phyloP scores from a whole-genome alignment of 2,888 invertebrate species.

The Trimorus sp. region DNA sequence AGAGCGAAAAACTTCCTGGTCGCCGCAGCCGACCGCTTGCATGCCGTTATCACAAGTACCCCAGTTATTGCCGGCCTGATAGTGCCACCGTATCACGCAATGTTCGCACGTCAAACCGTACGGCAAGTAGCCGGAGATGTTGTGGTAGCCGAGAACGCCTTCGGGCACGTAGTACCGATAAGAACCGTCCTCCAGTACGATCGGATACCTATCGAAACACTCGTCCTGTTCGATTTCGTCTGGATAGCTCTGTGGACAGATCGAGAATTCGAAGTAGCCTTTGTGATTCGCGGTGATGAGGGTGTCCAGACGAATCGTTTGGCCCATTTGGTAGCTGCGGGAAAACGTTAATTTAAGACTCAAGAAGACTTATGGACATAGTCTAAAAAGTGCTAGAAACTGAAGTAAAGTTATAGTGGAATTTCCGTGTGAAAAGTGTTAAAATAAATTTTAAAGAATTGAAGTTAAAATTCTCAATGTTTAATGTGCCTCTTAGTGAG shows the following conservation, averaged over 20 bases:
- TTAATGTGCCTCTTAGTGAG: no score
- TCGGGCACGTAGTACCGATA: slow-evolving; percentile 70
- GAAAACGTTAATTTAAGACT: background rate
- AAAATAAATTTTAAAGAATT: no score
- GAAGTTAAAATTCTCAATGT: no score
- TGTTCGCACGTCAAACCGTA: slow-evolving; percentile 82
- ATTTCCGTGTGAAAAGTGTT: no score
- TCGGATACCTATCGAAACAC: slow-evolving; percentile 82
- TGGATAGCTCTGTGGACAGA: slow-evolving; percentile 82
- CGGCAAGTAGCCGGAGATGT: slow-evolving; percentile 79
- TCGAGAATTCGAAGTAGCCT: slow-evolving; percentile 82
- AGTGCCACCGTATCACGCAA: slow-evolving; percentile 84
- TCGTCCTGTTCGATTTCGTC: slow-evolving; percentile 82
- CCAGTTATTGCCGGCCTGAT: slow-evolving; percentile 83
- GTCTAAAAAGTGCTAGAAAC: no score
- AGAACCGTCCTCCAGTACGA: slow-evolving; percentile 77
- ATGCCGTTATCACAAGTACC: slow-evolving; percentile 81
- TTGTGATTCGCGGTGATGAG: slow-evolving; percentile 82
- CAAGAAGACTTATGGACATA: no score
- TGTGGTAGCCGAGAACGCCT: slow-evolving; percentile 68
- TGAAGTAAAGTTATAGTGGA: no score
- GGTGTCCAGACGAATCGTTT: slow-evolving; percentile 76
- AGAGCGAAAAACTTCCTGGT: slow-evolving; percentile 83
- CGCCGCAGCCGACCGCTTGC: slow-evolving; percentile 81
- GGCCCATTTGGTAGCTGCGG: slow-evolving; percentile 75